phyloP scores from a whole-genome alignment of 1,140 invertebrate species.

The Eumaeus atala region DNA sequence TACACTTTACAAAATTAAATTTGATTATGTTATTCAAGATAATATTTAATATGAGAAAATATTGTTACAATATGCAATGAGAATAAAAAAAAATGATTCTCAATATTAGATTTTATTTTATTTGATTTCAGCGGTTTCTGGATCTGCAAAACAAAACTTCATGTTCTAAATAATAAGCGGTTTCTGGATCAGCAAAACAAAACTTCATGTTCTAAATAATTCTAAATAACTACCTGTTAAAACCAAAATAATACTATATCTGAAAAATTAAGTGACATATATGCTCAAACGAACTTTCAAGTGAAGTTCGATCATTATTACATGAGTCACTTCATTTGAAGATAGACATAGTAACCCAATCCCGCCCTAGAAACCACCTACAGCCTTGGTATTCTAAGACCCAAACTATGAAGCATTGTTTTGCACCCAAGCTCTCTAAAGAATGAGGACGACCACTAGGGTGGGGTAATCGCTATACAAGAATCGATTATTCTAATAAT shows the following conservation, averaged over 20 bases:
- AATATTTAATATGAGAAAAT: constrained; percentile 2
- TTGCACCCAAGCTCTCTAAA: not conserved
- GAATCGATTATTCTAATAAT: too few relatives aligned
- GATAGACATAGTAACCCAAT: constrained; percentile 24
- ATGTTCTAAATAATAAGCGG: too few relatives aligned
- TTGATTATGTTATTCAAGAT: constrained; percentile 9
- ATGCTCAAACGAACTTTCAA: constrained; percentile 27
- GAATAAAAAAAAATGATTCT: too few relatives aligned
- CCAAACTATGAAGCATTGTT: not conserved
- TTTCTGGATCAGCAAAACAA: not conserved
- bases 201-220: constrained; percentile 21
- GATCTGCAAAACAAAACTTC: not conserved
- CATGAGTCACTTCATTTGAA: constrained; percentile 24
- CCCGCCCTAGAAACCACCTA: constrained; percentile 2
- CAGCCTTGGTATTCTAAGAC: not conserved
- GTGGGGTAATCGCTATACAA: too few relatives aligned
- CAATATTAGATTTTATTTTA: not conserved
- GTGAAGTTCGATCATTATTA: constrained; percentile 28
- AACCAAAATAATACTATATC: constrained; percentile 12
- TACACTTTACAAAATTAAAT: not conserved
- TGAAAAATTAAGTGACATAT: constrained; percentile 21
- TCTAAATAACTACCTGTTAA: constrained; percentile 23
- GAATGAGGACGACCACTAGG: not conserved
- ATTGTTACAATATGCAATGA: too few relatives aligned
- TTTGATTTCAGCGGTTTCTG: not conserved